Percentiles rank a stretch among this genome's conserved stretches.
These are phyloP conservation scores for Stenichneumon culpator DNA, from an alignment of 2,888 invertebrate species.

Conservation along the genomic window DNA sequence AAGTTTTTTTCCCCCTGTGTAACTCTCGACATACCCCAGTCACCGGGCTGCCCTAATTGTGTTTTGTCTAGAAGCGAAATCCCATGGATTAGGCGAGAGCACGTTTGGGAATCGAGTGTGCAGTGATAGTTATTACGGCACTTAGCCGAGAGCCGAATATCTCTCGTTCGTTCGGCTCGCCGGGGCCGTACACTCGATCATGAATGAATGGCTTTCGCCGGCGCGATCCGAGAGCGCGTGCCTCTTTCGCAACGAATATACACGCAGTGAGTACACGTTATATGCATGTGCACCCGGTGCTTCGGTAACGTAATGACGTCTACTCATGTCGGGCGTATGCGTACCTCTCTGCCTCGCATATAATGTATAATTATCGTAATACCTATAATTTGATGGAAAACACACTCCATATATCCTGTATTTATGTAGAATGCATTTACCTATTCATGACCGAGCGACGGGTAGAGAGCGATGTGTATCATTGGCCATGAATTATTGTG, in stretches of 20 bases:
- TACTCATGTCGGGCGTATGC: constrained; percentile 56
- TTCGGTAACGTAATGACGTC: constrained; percentile 62
- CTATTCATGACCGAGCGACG: constrained; percentile 67
- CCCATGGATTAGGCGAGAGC: constrained; percentile 70
- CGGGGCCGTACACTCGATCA: constrained; percentile 56
- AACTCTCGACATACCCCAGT: constrained; percentile 35
- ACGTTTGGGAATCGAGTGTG: constrained; percentile 61
- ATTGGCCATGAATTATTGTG: constrained; percentile 65
- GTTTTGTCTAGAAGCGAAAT: constrained; percentile 71
- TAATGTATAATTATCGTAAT: constrained; percentile 74
- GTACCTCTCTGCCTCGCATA: constrained; percentile 40
- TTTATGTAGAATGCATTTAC: constrained; percentile 69
- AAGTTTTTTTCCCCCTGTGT: constrained; percentile 14
- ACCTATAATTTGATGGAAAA: constrained; percentile 74
- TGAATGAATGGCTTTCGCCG: constrained; percentile 57
- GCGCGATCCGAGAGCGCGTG: constrained; percentile 42
- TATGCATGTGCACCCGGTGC: constrained; percentile 60
- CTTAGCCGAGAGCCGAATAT: constrained; percentile 55
- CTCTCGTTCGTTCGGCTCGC: constrained; percentile 51
- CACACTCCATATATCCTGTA: constrained; percentile 70
- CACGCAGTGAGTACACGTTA: constrained; percentile 24
- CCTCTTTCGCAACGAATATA: constrained; percentile 57
- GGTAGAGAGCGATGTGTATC: constrained; percentile 60
- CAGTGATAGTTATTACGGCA: constrained; percentile 50
- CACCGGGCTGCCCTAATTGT: constrained; percentile 66